A percentile compares a stretch with the other conserved stretches of the same genome.
Evolutionary conservation across 2,113 vertebrate species (phyloP).

Genomic region (Zingel zingel): DNA sequence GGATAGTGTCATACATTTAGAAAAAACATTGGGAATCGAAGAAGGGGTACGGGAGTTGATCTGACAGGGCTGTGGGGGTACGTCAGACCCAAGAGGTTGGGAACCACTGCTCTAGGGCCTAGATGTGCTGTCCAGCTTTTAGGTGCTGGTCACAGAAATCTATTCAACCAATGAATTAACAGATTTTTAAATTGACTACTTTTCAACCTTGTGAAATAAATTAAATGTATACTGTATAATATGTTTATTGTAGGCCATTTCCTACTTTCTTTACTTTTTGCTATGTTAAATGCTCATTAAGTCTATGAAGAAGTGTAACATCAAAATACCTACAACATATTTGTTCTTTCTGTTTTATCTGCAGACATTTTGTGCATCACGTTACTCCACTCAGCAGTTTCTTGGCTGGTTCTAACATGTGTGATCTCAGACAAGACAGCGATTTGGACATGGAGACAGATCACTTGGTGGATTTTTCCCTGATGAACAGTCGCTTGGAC

Average conservation of each 20-base stretch:
- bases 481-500: constrained; percentile 79
- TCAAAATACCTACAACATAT: not conserved
- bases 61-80: too few relatives aligned
- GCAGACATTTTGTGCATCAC: constrained; percentile 20
- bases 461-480: constrained; percentile 69
- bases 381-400: not conserved
- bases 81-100: not conserved
- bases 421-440: constrained; percentile 63
- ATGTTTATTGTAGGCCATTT: not conserved
- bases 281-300: not conserved
- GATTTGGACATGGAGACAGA: constrained; percentile 76
- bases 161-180: not conserved
- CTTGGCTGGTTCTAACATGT: constrained; percentile 65
- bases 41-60: too few relatives aligned
- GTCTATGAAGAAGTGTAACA: not conserved
- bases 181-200: not conserved
- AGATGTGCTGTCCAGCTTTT: not conserved
- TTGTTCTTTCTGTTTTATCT: constrained; percentile 28
- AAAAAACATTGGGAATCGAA: too few relatives aligned
- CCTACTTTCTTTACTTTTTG: not conserved
- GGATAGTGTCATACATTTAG: too few relatives aligned
- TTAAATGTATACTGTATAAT: not conserved
- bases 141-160: not conserved
- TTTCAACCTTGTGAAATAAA: not conserved
- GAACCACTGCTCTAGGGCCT: not conserved